Conservation (phyloP, 2,888 invertebrate genomes). For the Acanthosepion lycidas region DNA sequence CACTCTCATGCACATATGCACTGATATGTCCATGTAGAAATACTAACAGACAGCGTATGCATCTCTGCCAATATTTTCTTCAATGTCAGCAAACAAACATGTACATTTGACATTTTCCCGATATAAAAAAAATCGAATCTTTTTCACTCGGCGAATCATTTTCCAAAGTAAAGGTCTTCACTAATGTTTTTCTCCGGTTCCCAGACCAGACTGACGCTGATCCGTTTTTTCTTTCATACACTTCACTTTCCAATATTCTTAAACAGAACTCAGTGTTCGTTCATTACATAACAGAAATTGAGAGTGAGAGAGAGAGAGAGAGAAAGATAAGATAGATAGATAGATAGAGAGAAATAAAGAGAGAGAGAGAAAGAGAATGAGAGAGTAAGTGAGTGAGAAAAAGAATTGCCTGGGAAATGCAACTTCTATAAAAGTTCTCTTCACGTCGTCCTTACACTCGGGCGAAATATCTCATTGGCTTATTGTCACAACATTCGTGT, state of each 20-base stretch:
- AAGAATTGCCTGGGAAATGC: neutral
- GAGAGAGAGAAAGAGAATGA: neutral
- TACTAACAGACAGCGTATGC: neutral
- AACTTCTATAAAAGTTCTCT: neutral
- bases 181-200: neutral
- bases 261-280: neutral
- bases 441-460: neutral
- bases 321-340: neutral
- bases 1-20: neutral
- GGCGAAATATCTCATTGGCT: neutral
- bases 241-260: slow-evolving; percentile 33
- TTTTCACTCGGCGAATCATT: slow-evolving; percentile 10
- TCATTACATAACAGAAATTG: neutral
- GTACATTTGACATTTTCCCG: slow-evolving; percentile 33
- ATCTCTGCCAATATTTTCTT: slow-evolving; percentile 8
- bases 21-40: neutral
- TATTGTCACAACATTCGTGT: neutral
- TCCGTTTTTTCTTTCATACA: neutral
- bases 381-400: neutral
- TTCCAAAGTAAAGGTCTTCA: neutral
- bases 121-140: slow-evolving; percentile 25
- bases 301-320: neutral
- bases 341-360: neutral
- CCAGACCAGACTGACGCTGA: slow-evolving; percentile 33
- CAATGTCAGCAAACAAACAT: slow-evolving; percentile 33